Evolutionary conservation across 2,888 invertebrate species (phyloP).

Genomic region (Loripinus fragilis): DNA sequence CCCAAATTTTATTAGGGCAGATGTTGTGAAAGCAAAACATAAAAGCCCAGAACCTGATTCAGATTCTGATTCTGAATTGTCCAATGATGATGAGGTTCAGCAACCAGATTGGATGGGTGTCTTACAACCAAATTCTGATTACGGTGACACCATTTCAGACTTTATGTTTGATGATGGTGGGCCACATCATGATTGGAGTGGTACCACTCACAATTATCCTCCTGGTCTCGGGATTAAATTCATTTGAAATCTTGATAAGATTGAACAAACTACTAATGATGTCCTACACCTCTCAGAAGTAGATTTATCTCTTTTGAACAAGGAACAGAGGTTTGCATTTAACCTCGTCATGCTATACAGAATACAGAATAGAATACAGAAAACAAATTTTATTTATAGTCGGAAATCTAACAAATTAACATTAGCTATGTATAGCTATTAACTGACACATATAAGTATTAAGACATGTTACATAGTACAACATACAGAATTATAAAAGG

Average conservation of each 20-base stretch:
- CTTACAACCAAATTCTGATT: not conserved
- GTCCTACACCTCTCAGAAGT: slow-evolving; percentile 37
- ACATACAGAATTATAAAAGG: too few species aligned
- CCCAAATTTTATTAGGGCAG: slow-evolving; percentile 57
- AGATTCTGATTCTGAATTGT: not conserved
- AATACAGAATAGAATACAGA: too few species aligned
- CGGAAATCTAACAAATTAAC: too few species aligned
- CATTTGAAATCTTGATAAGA: not conserved
- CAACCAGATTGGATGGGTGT: not conserved
- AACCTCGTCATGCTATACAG: slow-evolving; percentile 38
- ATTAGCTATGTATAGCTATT: too few species aligned
- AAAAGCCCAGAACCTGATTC: not conserved
- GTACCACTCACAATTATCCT: slow-evolving; percentile 27
- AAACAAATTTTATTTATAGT: not conserved
- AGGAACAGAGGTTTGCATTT: slow-evolving; percentile 46
- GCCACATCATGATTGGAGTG: slow-evolving; percentile 48
- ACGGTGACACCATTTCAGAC: not conserved
- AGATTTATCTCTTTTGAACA: slow-evolving; percentile 36
- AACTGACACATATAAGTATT: too few species aligned
- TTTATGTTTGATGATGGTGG: slow-evolving; percentile 57
- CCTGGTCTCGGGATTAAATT: not conserved
- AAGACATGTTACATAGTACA: too few species aligned
- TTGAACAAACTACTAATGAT: not conserved
- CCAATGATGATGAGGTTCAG: not conserved
- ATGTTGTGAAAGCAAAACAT: slow-evolving; percentile 26